Percentiles rank a stretch among this genome's conserved stretches.
Conservation (phyloP, 1,140 invertebrate species). For the Drosophila melanica region DNA sequence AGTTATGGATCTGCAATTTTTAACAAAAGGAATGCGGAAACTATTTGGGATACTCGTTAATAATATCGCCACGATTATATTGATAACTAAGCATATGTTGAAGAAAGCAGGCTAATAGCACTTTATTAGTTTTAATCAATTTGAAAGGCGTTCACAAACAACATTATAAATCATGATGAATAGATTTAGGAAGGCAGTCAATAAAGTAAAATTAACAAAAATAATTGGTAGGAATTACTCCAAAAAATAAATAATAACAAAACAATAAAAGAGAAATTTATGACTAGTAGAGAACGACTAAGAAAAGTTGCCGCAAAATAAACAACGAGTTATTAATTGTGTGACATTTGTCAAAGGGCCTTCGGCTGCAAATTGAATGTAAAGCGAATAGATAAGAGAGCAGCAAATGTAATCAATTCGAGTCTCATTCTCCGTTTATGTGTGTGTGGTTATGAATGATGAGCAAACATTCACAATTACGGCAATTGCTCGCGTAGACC, state of each 20-base stretch:
- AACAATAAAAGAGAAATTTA: no score
- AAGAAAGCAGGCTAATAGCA: slow-evolving; percentile 1
- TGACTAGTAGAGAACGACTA: slow-evolving; percentile 27
- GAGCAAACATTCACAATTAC: slow-evolving; percentile 78
- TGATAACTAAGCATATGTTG: neutral
- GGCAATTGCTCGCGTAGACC: slow-evolving; percentile 55
- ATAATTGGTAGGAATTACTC: slow-evolving; percentile 64
- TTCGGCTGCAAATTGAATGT: slow-evolving; percentile 70
- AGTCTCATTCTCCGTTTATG: slow-evolving; percentile 8
- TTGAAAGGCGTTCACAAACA: slow-evolving; percentile 9
- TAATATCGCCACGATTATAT: no score
- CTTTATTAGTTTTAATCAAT: slow-evolving; percentile 45
- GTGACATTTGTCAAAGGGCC: slow-evolving; percentile 66
- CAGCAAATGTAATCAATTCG: slow-evolving; percentile 64
- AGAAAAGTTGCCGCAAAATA: slow-evolving; percentile 42
- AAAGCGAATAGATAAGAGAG: slow-evolving; percentile 60
- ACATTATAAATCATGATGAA: slow-evolving; percentile 10
- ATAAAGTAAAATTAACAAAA: slow-evolving; percentile 59
- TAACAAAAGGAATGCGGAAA: no score
- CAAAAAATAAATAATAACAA: neutral
- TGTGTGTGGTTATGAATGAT: slow-evolving; percentile 71
- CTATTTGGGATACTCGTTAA: neutral
- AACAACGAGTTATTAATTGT: slow-evolving; percentile 65
- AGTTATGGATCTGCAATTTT: no score
- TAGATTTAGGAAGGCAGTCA: slow-evolving; percentile 29